Percentiles rank a stretch among this genome's conserved stretches.
Conservation (phyloP, 2,797 vertebrate genomes). For the Buphagus erythrorhynchus region DNA sequence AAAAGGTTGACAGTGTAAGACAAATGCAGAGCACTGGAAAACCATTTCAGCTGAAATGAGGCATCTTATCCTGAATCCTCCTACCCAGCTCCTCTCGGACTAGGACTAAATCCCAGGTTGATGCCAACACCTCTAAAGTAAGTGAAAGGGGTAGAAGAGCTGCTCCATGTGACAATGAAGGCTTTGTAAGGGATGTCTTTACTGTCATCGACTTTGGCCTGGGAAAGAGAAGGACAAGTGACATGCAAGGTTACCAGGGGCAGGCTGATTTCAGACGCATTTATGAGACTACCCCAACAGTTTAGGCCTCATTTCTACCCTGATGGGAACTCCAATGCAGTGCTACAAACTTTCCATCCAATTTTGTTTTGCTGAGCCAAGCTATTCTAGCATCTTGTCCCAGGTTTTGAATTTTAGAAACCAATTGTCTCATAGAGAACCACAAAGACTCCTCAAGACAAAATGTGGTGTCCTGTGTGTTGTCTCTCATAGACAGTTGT, state of each 20-base stretch:
- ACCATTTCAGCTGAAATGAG: neutral
- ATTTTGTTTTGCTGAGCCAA: neutral
- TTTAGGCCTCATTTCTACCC: neutral
- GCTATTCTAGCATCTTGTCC: neutral
- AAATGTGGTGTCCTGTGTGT: neutral
- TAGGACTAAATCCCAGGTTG: neutral
- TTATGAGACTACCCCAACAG: neutral
- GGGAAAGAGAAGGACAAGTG: neutral
- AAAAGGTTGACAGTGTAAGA: neutral
- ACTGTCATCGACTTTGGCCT: neutral
- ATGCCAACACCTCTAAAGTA: neutral
- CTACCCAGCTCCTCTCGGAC: neutral
- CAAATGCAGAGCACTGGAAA: neutral
- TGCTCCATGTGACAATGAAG: accelerated
- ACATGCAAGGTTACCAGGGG: neutral
- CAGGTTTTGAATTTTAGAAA: neutral
- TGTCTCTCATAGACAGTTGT: accelerated
- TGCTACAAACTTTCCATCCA: neutral
- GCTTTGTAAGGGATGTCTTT: neutral
- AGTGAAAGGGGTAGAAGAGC: neutral
- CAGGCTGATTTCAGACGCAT: neutral
- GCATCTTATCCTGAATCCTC: neutral
- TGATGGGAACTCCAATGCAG: neutral
- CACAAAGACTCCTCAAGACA: neutral
- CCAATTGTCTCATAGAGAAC: neutral